Evolutionary conservation across 2,113 vertebrate genomes (phyloP), one percentile per base, ranked within the genome.

Genomic region (Epinephelus cyanopodus): DNA sequence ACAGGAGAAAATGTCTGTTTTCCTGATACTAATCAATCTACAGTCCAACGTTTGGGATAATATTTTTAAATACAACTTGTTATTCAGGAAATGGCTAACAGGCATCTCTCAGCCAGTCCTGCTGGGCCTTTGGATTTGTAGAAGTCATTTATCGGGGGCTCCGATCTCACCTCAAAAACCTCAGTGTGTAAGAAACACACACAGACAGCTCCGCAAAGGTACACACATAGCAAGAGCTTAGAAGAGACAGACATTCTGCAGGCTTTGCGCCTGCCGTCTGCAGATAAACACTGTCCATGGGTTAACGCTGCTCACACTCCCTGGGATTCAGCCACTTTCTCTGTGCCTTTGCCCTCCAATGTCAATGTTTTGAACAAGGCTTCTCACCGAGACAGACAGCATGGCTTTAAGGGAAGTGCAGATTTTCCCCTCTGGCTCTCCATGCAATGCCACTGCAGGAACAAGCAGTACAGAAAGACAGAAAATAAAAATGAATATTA

Each of bases 51-150:
- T 65, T 85, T 27, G 15, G 64, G 64, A 89, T 88, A 90, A 90
- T 87, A 84, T 92, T 94, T 89, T 90, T 50, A 91, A 92, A 90
- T 92, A n/a, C 90, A 94, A 91, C 66, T 48, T 90, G 63, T 89
- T 87, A 91, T 92, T 89, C 87, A 88, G 89, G 89, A 94, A 95
- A 91, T 83, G 27, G 79, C 81, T 81, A 82, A 87, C 79, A 87
- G 87, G 72, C 84, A 89, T 92, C 89, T 83, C 78, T 84, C 85
- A 79, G 86, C 47, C 33, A 54, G 83, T 74, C 83, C 75, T 84
- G 82, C 74, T 92, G 83, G 81, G 83, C 19, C 27, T 79, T 88
- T 74, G 54, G 79, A 90, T 90, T 90, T 82, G 62, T 70, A 74
- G 74, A 87, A 87, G 82, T 65, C 25, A 79, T 92, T 92, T 90